Base-by-base conservation (phyloP, 2,888 invertebrate genomes). In the Patella depressa region DNA sequence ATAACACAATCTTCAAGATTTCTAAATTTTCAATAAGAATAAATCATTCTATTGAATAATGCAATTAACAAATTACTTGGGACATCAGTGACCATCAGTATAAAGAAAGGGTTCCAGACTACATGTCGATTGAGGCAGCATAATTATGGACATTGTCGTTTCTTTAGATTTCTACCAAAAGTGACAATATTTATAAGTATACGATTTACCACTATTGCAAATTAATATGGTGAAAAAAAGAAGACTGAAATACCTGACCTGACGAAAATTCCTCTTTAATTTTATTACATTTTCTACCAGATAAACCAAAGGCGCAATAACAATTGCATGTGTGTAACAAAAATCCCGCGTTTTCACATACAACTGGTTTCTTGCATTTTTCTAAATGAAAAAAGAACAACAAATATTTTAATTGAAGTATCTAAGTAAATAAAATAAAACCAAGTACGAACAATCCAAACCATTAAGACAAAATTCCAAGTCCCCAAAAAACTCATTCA, bases 341-440 rank as follows among this genome's bases (percentile, higher is more conserved):
- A 54, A 76, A 76, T 17, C 76, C 76, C 19, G 59, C 71, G 29
- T 76, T 76, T 57, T 76, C 53, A 57, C 76, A 76, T 3, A 3
- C 17, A 19, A 72, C 70, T 12, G n/a, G n/a, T n/a, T 65, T 53
- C 15, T 24, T 53, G 65, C 75, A 75, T 7, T 17, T 65, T 1
- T n/a, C 74, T 74, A 34, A 15, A 74, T 34, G 5, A 12, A 29
- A 17, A 14, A 15, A 14, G 4, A 72, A 29, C 2, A 72, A 45
- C 45, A 34, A 7, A 19, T 24, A 19, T 19, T 7, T 19, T 9
- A 71, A 19, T 17, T 45, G 9, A 45, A 34, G 19, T 19, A 71
- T 3, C 11, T 24, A 24, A 71, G 17, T 19, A 24, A 3, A 71
- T 19, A 71, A 24, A 29, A 3, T 15, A 24, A 71, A 17, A 71